phyloP scores from a whole-genome alignment of 2,888 invertebrate species.

The Unio pictorum region DNA sequence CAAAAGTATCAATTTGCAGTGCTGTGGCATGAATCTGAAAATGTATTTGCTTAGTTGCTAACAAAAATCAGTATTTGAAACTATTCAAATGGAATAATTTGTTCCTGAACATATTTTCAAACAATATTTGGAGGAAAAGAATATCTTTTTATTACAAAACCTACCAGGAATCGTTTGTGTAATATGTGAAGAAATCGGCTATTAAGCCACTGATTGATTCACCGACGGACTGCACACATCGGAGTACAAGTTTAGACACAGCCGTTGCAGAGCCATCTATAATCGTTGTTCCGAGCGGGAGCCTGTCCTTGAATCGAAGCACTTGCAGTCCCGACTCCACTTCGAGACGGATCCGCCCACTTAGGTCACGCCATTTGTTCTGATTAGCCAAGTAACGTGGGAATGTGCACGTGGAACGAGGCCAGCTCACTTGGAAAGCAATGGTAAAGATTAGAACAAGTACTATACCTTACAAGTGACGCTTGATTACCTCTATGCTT shows the following conservation, averaged over 20 bases:
- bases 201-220: constrained; percentile 17
- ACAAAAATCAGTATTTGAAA: no score
- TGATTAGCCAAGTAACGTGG: constrained; percentile 50
- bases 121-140: no score
- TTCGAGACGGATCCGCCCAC: constrained; percentile 47
- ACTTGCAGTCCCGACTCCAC: constrained; percentile 51
- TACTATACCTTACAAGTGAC: not conserved
- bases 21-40: no score
- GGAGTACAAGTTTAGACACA: constrained; percentile 45
- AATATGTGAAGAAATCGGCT: constrained; percentile 44
- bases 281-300: constrained; percentile 9
- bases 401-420: constrained; percentile 47
- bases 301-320: constrained; percentile 46
- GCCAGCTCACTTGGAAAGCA: constrained; percentile 11
- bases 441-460: no score
- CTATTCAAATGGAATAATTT: no score
- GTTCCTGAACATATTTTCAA: no score
- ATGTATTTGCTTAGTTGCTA: no score
- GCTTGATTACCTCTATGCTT: not conserved
- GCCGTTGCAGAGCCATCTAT: constrained; percentile 14
- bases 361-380: constrained; percentile 62
- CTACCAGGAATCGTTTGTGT: constrained; percentile 54
- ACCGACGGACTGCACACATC: constrained; percentile 43
- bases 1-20: no score
- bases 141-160: constrained; percentile 2